Percentiles rank a stretch among this genome's conserved stretches.
phyloP scores from a whole-genome alignment of 2,113 vertebrate species.

The Caranx ignobilis region DNA sequence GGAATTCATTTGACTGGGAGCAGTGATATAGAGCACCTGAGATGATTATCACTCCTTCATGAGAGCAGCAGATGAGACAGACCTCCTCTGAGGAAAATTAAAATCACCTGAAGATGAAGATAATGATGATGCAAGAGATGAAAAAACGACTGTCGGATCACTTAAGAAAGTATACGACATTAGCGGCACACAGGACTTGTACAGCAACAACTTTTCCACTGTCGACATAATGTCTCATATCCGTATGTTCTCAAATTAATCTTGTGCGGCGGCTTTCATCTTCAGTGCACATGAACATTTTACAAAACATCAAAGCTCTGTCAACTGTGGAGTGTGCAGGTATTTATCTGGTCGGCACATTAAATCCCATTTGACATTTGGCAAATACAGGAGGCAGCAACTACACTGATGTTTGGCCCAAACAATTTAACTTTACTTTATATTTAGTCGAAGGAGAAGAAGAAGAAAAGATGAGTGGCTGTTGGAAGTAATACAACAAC shows the following conservation, averaged over 20 bases:
- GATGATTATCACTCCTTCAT: conserved; percentile 40
- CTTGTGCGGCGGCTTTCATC: conserved; percentile 3
- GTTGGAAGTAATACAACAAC: background rate
- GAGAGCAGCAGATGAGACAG: conserved; percentile 2
- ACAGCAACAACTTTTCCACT: background rate
- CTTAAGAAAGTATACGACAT: conserved; percentile 26
- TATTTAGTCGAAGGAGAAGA: background rate
- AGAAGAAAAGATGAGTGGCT: background rate
- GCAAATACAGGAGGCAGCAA: background rate
- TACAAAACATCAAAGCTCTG: conserved; percentile 12
- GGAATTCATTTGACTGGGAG: conserved; percentile 12
- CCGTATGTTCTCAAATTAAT: conserved; percentile 20
- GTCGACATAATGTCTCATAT: conserved; percentile 13
- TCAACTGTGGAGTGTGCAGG: background rate
- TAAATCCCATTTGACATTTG: conserved; percentile 6
- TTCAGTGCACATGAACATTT: background rate
- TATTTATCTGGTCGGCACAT: conserved; percentile 10
- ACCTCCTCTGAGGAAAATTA: conserved; percentile 22
- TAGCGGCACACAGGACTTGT: background rate
- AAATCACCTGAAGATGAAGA: conserved; percentile 26
- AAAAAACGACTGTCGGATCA: conserved; percentile 27
- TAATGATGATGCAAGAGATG: conserved; percentile 25
- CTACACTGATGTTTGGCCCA: background rate
- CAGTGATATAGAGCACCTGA: conserved; percentile 13
- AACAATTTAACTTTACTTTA: background rate